Conservation (phyloP, 2,113 vertebrate species). For the Oplegnathus fasciatus region DNA sequence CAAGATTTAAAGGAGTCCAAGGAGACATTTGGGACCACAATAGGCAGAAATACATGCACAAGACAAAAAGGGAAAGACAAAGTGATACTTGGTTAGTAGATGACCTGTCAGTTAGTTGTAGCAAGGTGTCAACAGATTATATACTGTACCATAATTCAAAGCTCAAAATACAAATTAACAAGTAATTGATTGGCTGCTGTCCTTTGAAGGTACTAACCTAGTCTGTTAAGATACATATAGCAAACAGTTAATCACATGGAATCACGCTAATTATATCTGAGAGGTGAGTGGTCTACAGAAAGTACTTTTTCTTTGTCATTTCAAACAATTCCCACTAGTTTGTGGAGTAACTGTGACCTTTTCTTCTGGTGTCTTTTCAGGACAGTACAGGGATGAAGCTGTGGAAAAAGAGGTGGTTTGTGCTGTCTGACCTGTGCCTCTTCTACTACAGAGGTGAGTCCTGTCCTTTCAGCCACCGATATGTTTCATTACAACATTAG, state of each 20-base stretch:
- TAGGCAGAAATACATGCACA: not conserved
- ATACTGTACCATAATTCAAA: not conserved
- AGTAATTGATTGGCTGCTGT: not conserved
- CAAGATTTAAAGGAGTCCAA: not conserved
- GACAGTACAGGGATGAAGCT: conserved; percentile 99
- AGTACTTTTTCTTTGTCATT: not conserved
- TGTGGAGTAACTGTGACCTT: conserved; percentile 1
- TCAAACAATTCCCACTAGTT: not conserved
- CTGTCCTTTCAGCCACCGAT: not conserved
- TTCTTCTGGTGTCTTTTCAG: conserved; percentile 77
- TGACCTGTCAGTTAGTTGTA: not conserved
- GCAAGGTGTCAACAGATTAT: not conserved
- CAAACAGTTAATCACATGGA: not conserved
- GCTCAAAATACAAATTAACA: not conserved
- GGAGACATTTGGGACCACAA: not conserved
- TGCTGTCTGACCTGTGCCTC: conserved; percentile 96
- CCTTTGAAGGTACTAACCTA: not conserved
- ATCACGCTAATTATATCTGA: not conserved
- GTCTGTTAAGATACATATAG: not conserved
- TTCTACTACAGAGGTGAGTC: conserved; percentile 98
- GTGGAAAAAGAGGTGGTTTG: conserved; percentile 99
- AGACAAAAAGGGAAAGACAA: not conserved
- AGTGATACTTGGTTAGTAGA: not conserved
- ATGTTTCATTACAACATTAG: conserved; percentile 4
- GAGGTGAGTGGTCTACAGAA: not conserved